A percentile compares a stretch with the other conserved stretches of the same genome.
phyloP scores from a whole-genome alignment of 2,797 vertebrate species.

The Echiichthys vipera region DNA sequence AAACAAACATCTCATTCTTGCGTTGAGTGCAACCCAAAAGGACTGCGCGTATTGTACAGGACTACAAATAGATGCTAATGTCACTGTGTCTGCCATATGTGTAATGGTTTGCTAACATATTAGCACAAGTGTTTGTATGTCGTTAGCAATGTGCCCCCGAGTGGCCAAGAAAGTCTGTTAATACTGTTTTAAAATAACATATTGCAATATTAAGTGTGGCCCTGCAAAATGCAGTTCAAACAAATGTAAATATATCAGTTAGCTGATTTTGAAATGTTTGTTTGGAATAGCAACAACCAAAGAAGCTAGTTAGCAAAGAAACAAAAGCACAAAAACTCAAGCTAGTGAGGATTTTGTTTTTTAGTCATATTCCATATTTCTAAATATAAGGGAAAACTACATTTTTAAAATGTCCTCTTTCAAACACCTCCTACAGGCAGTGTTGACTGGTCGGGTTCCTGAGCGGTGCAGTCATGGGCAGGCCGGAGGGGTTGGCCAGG shows the following conservation, averaged over 20 bases:
- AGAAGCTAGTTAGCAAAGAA: background rate
- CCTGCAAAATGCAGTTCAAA: background rate
- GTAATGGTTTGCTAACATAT: background rate
- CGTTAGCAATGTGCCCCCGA: background rate
- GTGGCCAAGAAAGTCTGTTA: background rate
- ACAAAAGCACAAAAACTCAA: background rate
- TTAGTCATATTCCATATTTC: background rate
- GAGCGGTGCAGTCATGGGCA: conserved; percentile 72
- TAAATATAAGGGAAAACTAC: background rate
- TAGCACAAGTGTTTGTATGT: too few relatives aligned
- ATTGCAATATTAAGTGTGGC: background rate
- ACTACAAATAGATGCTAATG: background rate
- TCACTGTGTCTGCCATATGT: background rate
- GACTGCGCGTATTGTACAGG: background rate
- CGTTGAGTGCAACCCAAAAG: too few relatives aligned
- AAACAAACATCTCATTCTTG: too few relatives aligned
- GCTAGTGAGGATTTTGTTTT: background rate
- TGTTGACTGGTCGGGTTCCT: conserved; percentile 39
- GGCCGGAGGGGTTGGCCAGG: conserved; percentile 72
- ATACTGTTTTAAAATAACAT: background rate
- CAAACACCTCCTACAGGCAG: conserved; percentile 49
- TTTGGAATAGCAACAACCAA: background rate
- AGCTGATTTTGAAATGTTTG: background rate
- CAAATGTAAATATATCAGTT: background rate
- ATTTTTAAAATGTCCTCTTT: conserved; percentile 14